These are phyloP conservation scores for Tetrao urogallus DNA, from an alignment of 2,113 vertebrate species.

Conservation along the genomic window DNA sequence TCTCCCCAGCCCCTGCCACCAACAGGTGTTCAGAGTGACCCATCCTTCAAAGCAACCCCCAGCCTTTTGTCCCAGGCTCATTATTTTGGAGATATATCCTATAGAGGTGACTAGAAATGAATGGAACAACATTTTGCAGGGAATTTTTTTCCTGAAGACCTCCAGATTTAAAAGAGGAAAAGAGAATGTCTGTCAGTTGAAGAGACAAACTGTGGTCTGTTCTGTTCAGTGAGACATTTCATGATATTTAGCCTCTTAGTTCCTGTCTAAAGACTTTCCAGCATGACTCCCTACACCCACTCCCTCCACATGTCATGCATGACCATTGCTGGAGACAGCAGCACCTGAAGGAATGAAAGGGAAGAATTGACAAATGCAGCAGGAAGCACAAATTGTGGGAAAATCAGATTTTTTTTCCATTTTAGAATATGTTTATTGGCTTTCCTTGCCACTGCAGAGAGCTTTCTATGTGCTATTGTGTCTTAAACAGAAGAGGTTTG, in stretches of 20 bases:
- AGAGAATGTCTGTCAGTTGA: not conserved
- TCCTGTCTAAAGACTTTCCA: not conserved
- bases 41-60: not conserved
- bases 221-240: not conserved
- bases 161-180: not conserved
- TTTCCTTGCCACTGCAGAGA: not conserved
- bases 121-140: not conserved
- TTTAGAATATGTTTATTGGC: not conserved
- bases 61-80: not conserved
- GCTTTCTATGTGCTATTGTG: not conserved
- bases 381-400: not conserved
- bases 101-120: not conserved
- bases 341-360: not conserved
- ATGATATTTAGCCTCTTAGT: not conserved
- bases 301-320: not conserved
- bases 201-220: not conserved
- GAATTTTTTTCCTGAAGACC: not conserved
- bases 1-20: not conserved
- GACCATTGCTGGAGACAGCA: not conserved
- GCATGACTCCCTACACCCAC: not conserved
- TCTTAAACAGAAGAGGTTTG: not conserved
- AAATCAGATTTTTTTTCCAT: not conserved
- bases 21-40: not conserved
- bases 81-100: not conserved
- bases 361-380: not conserved